Conservation (phyloP, 2,888 invertebrate species). For the Sarcophaga rosellei region DNA sequence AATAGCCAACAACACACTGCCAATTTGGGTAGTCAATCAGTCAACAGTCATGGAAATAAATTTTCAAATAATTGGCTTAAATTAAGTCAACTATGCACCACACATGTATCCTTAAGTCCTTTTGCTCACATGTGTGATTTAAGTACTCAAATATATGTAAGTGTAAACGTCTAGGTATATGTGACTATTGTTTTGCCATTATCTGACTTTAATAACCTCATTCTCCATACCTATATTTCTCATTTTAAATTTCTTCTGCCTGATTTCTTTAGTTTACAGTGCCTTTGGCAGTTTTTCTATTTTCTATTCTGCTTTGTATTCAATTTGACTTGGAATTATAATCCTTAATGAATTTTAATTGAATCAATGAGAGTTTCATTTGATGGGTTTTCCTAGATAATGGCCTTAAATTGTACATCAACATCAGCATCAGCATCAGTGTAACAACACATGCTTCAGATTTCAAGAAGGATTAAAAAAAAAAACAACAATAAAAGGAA, state of each 20-base stretch:
- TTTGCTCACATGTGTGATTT: not conserved
- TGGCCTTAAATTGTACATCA: conserved; percentile 39
- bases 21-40: conserved; percentile 45
- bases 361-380: conserved; percentile 68
- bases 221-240: not conserved
- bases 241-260: not conserved
- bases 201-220: conserved; percentile 71
- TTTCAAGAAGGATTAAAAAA: conserved; percentile 50
- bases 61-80: conserved; percentile 79
- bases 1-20: too few relatives aligned
- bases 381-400: conserved; percentile 67
- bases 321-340: conserved; percentile 77
- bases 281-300: too few relatives aligned
- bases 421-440: conserved; percentile 41
- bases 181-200: conserved; percentile 71
- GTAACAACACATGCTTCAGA: conserved; percentile 52
- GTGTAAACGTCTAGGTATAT: not conserved
- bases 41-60: conserved; percentile 46
- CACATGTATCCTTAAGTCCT: not conserved
- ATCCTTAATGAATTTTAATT: conserved; percentile 81
- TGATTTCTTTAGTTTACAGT: too few relatives aligned
- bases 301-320: not conserved
- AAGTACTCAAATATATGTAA: not conserved
- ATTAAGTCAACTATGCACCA: conserved; percentile 80
- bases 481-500: not conserved